Evolutionary conservation across 1,140 invertebrate genomes (phyloP), one percentile per base, ranked within the genome.

Genomic region (Subanguina moxae): DNA sequence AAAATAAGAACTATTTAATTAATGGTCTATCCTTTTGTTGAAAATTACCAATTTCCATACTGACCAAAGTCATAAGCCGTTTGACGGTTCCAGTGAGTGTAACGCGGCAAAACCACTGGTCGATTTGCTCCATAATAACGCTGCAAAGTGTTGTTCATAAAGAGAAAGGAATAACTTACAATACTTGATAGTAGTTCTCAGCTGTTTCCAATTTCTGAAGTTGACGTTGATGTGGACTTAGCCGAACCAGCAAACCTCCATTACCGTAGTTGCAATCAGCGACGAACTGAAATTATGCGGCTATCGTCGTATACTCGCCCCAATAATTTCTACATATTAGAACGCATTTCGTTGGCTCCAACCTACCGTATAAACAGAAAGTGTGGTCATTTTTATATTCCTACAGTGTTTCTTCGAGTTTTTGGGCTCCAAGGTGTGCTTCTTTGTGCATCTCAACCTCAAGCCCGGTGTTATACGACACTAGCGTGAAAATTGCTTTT

Each of bases 251-350:
- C 32, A 38, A 3, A 1, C 61, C 61, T 43, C 61, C 61, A 17
- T 45, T 62, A 13, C 28, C 61, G 25, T 62, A 62, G 42, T 62
- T 38, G 43, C 61, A 62, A 45, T 62, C 61, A 11, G 61, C 25
- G 19, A 62, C 61, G 42, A 62, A 62, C 61, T 62, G 19, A 28
- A 38, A 62, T 59, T 38, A n/a, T n/a, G n/a, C n/a, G n/a, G n/a
- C n/a, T n/a, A n/a, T n/a, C n/a, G n/a, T n/a, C n/a, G n/a, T n/a
- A n/a, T n/a, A n/a, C n/a, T n/a, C n/a, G n/a, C n/a, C n/a, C n/a
- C n/a, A n/a, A n/a, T n/a, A n/a, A n/a, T n/a, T n/a, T n/a, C n/a
- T n/a, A n/a, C n/a, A n/a, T n/a, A n/a, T n/a, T n/a, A n/a, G n/a
- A n/a, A n/a, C n/a, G n/a, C n/a, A n/a, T n/a, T n/a, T n/a, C n/a